These are phyloP conservation scores for Odontamblyopus rebecca DNA, from an alignment of 2,797 vertebrate species.

Conservation along the genomic window DNA sequence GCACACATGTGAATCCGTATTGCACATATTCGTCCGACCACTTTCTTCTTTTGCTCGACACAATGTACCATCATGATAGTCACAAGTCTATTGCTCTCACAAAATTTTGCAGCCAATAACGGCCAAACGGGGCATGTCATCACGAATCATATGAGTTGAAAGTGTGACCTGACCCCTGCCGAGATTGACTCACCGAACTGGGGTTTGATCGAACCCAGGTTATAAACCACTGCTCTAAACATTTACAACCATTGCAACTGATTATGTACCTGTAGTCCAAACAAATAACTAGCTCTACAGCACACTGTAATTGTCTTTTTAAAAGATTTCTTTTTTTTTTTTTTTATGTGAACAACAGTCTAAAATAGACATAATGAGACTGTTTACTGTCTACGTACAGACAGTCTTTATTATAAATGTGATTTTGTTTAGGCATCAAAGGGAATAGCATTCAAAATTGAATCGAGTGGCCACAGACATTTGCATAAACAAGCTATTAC, in stretches of 20 bases:
- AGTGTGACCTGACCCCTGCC: too few relatives aligned
- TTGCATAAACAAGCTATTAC: slow-evolving; percentile 6
- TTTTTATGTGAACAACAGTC: background rate
- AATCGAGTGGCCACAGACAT: background rate
- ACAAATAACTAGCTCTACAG: background rate
- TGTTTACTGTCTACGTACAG: background rate
- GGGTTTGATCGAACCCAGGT: background rate
- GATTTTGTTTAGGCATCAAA: background rate
- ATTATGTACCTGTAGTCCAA: background rate
- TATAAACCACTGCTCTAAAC: background rate
- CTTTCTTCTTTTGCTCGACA: too few relatives aligned
- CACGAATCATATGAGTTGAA: too few relatives aligned
- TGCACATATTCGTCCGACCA: too few relatives aligned
- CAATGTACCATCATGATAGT: too few relatives aligned
- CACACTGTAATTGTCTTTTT: background rate
- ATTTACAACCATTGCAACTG: slow-evolving; percentile 1
- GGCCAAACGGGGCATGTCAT: too few relatives aligned
- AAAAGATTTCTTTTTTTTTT: background rate
- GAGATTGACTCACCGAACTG: too few relatives aligned
- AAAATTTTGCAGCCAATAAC: too few relatives aligned
- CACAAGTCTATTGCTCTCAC: too few relatives aligned
- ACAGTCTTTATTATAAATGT: background rate
- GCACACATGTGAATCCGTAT: too few relatives aligned
- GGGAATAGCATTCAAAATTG: background rate
- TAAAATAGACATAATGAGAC: background rate